Conservation (phyloP, 1,140 invertebrate genomes). For the Telenomus remus region DNA sequence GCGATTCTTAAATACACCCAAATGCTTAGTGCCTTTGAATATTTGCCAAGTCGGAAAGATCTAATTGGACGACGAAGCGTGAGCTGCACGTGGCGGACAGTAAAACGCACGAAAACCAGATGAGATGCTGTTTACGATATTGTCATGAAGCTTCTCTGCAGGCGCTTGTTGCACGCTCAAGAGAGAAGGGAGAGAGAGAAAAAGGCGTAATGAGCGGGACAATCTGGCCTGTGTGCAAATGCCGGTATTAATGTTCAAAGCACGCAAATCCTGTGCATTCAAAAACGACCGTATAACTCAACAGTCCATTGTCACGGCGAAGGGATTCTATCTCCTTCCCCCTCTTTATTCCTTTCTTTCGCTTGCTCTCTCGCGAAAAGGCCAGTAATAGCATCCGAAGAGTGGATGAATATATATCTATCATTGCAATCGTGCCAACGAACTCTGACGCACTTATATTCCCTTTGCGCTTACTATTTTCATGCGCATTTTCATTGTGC, state of each 20-base stretch:
- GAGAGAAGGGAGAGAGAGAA: background rate
- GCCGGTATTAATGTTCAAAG: conserved; percentile 58
- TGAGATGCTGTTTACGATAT: conserved; percentile 58
- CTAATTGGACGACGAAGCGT: conserved; percentile 54
- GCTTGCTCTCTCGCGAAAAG: conserved; percentile 52
- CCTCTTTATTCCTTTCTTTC: conserved; percentile 12
- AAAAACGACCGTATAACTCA: conserved; percentile 57
- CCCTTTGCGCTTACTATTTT: conserved; percentile 59
- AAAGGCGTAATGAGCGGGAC: conserved; percentile 43
- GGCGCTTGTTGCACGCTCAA: background rate
- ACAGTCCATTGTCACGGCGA: conserved; percentile 56
- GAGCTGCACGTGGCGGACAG: conserved; percentile 51
- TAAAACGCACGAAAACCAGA: conserved; percentile 50
- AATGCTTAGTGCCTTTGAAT: conserved; percentile 53
- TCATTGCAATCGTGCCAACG: conserved; percentile 64
- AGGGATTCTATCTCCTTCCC: conserved; percentile 33
- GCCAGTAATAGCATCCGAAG: conserved; percentile 63
- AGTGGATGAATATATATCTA: conserved; percentile 63
- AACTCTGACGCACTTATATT: conserved; percentile 64
- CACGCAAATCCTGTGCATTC: conserved; percentile 61
- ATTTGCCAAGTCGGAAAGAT: conserved; percentile 54
- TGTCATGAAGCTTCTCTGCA: conserved; percentile 28
- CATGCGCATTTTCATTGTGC: conserved; percentile 58
- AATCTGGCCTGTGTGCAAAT: conserved; percentile 45
- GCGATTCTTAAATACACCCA: conserved; percentile 58